Conservation (phyloP, 2,113 vertebrate species). For the Smithornis capensis region DNA sequence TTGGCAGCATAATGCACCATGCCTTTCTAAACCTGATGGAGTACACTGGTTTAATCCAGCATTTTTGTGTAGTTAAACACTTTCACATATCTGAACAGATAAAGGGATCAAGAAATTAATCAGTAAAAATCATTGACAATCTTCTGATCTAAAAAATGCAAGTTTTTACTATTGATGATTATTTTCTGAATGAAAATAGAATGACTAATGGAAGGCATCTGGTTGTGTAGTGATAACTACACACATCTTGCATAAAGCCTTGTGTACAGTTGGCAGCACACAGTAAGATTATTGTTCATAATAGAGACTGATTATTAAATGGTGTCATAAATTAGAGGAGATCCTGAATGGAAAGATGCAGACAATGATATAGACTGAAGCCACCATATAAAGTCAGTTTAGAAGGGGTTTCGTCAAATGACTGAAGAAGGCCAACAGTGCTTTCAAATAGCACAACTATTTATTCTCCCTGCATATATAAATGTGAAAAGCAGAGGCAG, state of each 20-base stretch:
- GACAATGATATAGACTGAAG: background rate
- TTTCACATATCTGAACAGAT: background rate
- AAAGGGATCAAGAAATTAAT: background rate
- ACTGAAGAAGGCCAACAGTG: background rate
- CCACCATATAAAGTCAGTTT: background rate
- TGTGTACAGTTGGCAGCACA: background rate
- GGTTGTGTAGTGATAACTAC: background rate
- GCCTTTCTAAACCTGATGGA: background rate
- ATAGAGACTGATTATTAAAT: background rate
- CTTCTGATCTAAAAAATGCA: background rate
- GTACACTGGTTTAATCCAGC: background rate
- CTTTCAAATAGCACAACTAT: background rate
- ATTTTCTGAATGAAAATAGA: background rate
- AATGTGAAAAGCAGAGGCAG: background rate
- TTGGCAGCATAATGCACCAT: background rate
- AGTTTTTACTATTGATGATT: background rate
- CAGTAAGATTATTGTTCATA: constrained; percentile 10
- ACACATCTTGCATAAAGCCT: background rate
- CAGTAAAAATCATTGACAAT: background rate
- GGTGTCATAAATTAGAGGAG: background rate
- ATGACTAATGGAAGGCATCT: background rate
- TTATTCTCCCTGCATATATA: background rate
- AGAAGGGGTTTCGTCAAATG: background rate
- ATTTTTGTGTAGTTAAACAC: background rate
- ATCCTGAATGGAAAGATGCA: background rate